Evolutionary conservation across 2,888 invertebrate species (phyloP), one percentile per base, ranked within the genome.

Genomic region (Archips xylosteana): DNA sequence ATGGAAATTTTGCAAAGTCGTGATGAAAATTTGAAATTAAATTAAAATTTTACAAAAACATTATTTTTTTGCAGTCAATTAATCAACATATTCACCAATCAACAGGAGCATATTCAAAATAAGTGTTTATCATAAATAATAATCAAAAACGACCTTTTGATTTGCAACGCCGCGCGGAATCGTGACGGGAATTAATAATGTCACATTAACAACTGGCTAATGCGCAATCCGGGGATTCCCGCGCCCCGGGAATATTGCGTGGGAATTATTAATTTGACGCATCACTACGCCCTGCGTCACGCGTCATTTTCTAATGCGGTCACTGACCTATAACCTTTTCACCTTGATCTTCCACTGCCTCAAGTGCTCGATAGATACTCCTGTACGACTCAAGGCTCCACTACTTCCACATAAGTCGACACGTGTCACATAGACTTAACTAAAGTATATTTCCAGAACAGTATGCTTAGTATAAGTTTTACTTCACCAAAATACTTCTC

Each of bases 181-280:
- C 47, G 34, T 45, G 63, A 13, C 13, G 34, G 8, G 47, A 63
- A 63, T 63, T 47, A 34, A 63, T 63, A 63, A 63, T 63, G 47
- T 13, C 63, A 6, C 63, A 47, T 63, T 47, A 63, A 47, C 62
- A 62, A 13, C 32, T 32, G 32, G 47, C 63, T 63, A 63, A 63
- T 23, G 32, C 63, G 45, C 47, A 47, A 47, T 47, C 47, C 32
- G 63, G 63, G 63, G 13, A 63, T 63, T 63, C 47, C 63, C 63
- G 10, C 63, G 10, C 13, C 63, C 47, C 63, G 63, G 63, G 63
- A 45, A 32, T 63, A 34, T 23, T 23, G 34, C 9, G 32, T 47
- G 63, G 45, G 63, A 63, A 63, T 63, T 13, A 63, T 47, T 63
- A 63, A 63, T 13, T 12, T n/a, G 34, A 3, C 57, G 32, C 32